Evolutionary conservation across 2,888 invertebrate species (phyloP), one percentile per base, ranked within the genome.

Genomic region (Acrobasis suavella): DNA sequence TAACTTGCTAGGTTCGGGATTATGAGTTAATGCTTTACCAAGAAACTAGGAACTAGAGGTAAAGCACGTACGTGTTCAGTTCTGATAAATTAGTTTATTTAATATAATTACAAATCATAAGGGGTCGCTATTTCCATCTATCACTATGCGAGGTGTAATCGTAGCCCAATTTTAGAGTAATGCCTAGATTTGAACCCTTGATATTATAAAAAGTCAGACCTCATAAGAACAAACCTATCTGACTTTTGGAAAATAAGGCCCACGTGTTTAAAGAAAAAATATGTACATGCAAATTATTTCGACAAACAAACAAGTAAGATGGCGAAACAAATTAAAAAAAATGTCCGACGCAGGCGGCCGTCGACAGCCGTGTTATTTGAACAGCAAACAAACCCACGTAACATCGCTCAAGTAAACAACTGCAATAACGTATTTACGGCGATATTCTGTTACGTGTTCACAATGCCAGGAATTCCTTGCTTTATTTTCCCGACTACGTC

Each of bases 351-450:
- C 52, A 15, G 56, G 15, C 42, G 42, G 42, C 42, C 42, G 56
- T 16, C 39, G 56, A 46, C 46, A 46, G 46, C n/a, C 17, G 56
- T 42, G 32, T 52, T 52, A 56, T 58, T 50, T 50, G 49, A 50
- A 38, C 38, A 50, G 50, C 38, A 59, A 59, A 59, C 59, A 59
- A 50, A 59, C 38, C 58, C 50, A 59, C 59, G 50, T 59, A 59
- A 59, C 59, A 38, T 9, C 37, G 50, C 49, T 9, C 32, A 46
- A 49, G 50, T 39, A 59, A 59, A 59, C 59, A 59, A 59, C 59
- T 14, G 50, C 50, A 50, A 22, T 50, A 50, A 59, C 37, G 50
- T 59, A 59, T 46, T 56, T 59, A 37, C 37, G 49, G 22, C 17
- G 50, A 38, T 59, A 50, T 59, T 59, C 50, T 37, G 50, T 50